Evolutionary conservation across 2,797 vertebrate species (phyloP), one percentile per base, ranked within the genome.

Genomic region (Brotula barbata): DNA sequence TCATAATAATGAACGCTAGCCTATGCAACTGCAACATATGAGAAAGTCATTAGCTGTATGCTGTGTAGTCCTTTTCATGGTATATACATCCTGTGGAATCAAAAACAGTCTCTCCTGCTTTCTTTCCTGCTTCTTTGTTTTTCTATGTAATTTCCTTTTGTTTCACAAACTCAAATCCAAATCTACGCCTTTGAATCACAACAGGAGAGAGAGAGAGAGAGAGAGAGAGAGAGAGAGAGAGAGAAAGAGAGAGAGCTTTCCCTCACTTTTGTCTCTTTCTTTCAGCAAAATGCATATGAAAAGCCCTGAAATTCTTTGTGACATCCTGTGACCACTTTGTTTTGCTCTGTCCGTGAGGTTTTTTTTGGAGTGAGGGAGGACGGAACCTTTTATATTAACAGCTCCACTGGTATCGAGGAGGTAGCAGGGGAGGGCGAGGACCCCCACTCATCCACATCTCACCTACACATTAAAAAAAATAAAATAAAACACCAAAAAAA

Each of bases 81-180:
- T 85, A 86, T 84, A 82, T 86, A 84, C 82, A 90, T 73, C 68
- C 50, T 81, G 56, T 77, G 75, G 81, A 86, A 89, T 85, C 76
- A 66, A 44, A 47, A 66, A 78, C 68, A 78, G 57, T 64, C 64
- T 55, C 70, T 68, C 45, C 65, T 64, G 46, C 56, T 70, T 75
- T 40, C 63, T 58, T 44, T 58, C 47, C 60, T 42, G 22, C 69
- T 68, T 64, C 45, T 50, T 28, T 21, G 58, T 25, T 66, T 57
- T 50, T 64, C 16, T 55, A 36, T 72, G 49, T 59, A 14, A 65
- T 67, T 71, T 65, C 37, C 45, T 56, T 71, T 34, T 49, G 11
- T 42, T 73, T 80, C 21, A 66, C 15, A 59, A 77, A 78, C 63
- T 46, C 68, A 42, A 69, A 63, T 43, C 46, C 46, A 70, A 68